These are phyloP conservation scores for Phoronis australis DNA, from an alignment of 2,888 invertebrate species.

Conservation along the genomic window DNA sequence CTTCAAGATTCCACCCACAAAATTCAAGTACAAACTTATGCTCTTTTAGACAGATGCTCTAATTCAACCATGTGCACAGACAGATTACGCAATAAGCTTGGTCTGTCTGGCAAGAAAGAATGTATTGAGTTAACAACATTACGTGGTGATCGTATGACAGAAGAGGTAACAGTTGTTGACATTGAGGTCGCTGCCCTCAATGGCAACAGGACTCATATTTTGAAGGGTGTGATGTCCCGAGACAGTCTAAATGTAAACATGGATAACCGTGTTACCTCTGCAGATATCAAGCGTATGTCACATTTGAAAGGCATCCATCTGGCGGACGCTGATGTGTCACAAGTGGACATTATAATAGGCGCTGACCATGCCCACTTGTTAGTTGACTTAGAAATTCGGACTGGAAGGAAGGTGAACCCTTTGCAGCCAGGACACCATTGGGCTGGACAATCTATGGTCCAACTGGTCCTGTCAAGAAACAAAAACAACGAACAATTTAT, in stretches of 20 bases:
- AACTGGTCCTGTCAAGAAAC: background rate
- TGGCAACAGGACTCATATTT: background rate
- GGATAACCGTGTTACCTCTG: background rate
- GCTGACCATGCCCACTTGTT: conserved; percentile 3
- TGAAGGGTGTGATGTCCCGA: background rate
- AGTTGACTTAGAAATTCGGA: conserved; percentile 4
- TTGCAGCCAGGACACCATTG: conserved; percentile 7
- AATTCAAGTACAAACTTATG: too few species aligned
- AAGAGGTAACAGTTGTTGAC: background rate
- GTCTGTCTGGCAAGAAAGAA: background rate
- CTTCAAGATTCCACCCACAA: too few species aligned
- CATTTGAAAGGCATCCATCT: conserved; percentile 6
- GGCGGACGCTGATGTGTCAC: background rate
- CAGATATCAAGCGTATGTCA: background rate
- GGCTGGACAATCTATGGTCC: conserved; percentile 13
- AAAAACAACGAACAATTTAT: too few species aligned
- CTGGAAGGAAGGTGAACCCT: conserved; percentile 8
- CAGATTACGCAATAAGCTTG: background rate
- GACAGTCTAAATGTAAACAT: background rate
- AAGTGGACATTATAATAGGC: conserved; percentile 8
- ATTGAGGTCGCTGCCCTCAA: background rate
- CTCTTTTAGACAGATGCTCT: conserved; percentile 1
- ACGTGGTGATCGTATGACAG: background rate
- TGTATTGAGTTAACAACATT: background rate
- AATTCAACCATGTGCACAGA: conserved; percentile 2